These are phyloP conservation scores for Naso thynnoides DNA, from an alignment of 2,797 vertebrate species.

Conservation along the genomic window DNA sequence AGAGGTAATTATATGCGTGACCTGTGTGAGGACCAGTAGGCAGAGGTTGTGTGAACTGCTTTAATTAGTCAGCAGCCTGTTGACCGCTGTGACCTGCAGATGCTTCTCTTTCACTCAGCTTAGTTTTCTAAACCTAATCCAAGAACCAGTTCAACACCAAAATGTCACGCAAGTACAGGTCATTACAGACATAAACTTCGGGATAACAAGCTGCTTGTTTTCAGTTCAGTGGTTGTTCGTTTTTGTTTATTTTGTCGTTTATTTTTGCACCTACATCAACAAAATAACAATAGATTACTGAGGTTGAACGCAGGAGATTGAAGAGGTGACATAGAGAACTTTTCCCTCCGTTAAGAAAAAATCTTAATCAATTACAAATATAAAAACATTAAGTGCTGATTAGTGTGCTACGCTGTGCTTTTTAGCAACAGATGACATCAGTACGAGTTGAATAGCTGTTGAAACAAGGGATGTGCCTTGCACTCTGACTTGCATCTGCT, in stretches of 20 bases:
- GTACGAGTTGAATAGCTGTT: no score
- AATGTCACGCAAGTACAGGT: neutral
- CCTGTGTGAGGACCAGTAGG: slow-evolving; percentile 40
- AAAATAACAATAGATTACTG: neutral
- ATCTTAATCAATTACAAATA: neutral
- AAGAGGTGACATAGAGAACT: neutral
- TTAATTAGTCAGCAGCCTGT: slow-evolving; percentile 33
- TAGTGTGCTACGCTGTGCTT: no score
- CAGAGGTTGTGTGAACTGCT: slow-evolving; percentile 75
- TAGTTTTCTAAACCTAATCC: slow-evolving; percentile 13
- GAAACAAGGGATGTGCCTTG: no score
- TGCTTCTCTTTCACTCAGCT: slow-evolving; percentile 19
- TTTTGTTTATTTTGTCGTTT: neutral
- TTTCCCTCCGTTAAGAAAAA: neutral
- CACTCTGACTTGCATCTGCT: no score
- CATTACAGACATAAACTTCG: neutral
- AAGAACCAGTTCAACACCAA: neutral
- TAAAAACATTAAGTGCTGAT: neutral
- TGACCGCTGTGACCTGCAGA: slow-evolving; percentile 46
- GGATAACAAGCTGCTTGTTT: neutral
- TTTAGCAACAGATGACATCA: no score
- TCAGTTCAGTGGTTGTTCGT: neutral
- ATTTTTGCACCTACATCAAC: neutral
- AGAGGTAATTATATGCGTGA: slow-evolving; percentile 68
- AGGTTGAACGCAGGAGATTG: neutral